phyloP scores from a whole-genome alignment of 2,113 vertebrate genomes.

The Callipepla californica region DNA sequence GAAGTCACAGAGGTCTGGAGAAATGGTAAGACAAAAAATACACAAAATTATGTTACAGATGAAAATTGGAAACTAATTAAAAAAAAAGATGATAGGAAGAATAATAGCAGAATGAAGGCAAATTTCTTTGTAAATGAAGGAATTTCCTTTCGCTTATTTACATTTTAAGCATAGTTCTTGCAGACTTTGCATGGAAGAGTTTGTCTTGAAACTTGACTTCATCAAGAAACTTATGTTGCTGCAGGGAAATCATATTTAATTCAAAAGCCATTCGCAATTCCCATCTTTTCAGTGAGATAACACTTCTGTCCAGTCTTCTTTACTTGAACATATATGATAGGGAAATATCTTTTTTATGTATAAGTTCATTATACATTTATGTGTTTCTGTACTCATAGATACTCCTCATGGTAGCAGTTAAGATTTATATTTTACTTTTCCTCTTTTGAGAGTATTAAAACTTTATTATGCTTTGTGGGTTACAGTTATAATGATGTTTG shows the following conservation, averaged over 20 bases:
- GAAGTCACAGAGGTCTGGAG: not conserved
- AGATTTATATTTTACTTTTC: constrained; percentile 22
- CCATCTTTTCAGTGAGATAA: constrained; percentile 26
- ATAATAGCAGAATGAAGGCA: not conserved
- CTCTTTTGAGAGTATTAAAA: constrained; percentile 10
- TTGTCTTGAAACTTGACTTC: constrained; percentile 7
- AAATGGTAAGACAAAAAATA: not conserved
- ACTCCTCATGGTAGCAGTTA: constrained; percentile 27
- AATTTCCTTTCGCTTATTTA: not conserved
- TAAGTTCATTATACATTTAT: constrained; percentile 12
- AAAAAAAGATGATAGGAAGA: not conserved
- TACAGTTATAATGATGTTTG: not conserved
- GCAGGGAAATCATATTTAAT: constrained; percentile 33
- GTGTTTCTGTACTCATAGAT: constrained; percentile 45
- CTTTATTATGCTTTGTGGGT: constrained; percentile 7
- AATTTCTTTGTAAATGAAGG: not conserved
- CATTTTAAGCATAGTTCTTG: not conserved
- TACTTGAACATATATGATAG: constrained; percentile 19
- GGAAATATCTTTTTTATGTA: constrained; percentile 39
- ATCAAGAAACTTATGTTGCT: not conserved
- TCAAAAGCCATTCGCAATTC: not conserved
- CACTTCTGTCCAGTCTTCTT: not conserved
- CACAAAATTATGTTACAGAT: not conserved
- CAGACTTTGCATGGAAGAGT: not conserved
- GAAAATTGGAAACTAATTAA: not conserved